phyloP scores from a whole-genome alignment of 1,140 invertebrate genomes.

The Frieseomelitta varia region DNA sequence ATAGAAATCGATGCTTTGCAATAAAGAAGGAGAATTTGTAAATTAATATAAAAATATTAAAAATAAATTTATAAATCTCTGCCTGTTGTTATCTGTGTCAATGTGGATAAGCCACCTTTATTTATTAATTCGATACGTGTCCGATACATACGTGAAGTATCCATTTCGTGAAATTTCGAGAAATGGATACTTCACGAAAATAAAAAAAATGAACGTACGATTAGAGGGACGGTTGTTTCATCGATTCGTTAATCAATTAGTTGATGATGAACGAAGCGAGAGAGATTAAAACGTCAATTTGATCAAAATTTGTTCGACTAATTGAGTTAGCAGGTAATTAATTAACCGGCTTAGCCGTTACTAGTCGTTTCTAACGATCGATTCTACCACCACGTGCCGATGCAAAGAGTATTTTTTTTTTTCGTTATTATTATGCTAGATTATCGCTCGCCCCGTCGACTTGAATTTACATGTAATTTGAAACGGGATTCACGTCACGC shows the following conservation, averaged over 20 bases:
- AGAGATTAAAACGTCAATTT: background rate
- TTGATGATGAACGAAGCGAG: background rate
- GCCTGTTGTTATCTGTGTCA: background rate
- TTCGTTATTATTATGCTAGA: background rate
- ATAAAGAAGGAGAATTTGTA: background rate
- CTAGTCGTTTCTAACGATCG: background rate
- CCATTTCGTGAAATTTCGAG: background rate
- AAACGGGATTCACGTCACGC: no score
- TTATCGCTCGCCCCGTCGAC: background rate
- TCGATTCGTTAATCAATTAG: conserved; percentile 7
- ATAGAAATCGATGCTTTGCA: background rate
- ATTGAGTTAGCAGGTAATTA: background rate
- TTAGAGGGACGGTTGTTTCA: no score
- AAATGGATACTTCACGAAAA: background rate
- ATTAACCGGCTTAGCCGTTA: background rate
- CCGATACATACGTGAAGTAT: no score
- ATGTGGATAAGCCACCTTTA: background rate
- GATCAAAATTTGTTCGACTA: conserved; percentile 2
- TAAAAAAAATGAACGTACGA: background rate
- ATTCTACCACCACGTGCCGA: background rate
- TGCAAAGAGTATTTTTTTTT: background rate
- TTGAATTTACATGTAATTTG: background rate
- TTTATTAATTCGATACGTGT: background rate
- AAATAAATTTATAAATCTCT: no score
- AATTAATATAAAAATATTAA: no score